phyloP scores from a whole-genome alignment of 2,888 invertebrate species.

The Brachypalpus laphriformis region DNA sequence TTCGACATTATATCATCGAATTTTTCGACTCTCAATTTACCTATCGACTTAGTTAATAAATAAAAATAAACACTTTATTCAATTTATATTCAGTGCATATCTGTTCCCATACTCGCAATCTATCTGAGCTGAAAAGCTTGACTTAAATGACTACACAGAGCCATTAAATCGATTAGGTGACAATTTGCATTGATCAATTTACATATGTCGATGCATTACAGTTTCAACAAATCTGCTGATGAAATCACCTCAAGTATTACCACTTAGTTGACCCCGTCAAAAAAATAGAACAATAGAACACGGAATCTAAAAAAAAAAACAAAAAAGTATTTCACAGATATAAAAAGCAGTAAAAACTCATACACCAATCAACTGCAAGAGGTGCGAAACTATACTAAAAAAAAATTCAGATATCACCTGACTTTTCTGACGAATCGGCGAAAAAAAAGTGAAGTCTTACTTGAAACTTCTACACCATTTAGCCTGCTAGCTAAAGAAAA shows the following conservation, averaged over 20 bases:
- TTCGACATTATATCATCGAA: slow-evolving; percentile 35
- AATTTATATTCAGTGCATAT: slow-evolving; percentile 45
- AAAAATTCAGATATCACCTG: slow-evolving; percentile 43
- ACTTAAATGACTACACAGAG: no score
- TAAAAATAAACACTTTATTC: slow-evolving; percentile 24
- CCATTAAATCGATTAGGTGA: slow-evolving; percentile 10
- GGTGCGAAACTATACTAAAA: slow-evolving; percentile 15
- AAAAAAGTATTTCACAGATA: background rate
- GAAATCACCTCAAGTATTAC: slow-evolving; percentile 20
- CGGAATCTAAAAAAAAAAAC: background rate
- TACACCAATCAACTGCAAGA: background rate
- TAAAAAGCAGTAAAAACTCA: no score
- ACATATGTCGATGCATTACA: background rate
- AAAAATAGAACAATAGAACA: background rate
- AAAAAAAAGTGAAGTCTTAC: slow-evolving; percentile 35
- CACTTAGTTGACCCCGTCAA: background rate
- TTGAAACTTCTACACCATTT: background rate
- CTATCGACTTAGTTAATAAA: background rate
- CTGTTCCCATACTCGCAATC: background rate
- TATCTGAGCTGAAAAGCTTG: slow-evolving; percentile 7
- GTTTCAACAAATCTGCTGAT: slow-evolving; percentile 7
- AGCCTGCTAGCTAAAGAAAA: slow-evolving; percentile 16
- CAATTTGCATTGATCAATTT: slow-evolving; percentile 26
- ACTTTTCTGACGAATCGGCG: slow-evolving; percentile 53
- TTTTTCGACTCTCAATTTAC: slow-evolving; percentile 43